phyloP scores from a whole-genome alignment of 2,113 vertebrate species.

The Hydropotes inermis region DNA sequence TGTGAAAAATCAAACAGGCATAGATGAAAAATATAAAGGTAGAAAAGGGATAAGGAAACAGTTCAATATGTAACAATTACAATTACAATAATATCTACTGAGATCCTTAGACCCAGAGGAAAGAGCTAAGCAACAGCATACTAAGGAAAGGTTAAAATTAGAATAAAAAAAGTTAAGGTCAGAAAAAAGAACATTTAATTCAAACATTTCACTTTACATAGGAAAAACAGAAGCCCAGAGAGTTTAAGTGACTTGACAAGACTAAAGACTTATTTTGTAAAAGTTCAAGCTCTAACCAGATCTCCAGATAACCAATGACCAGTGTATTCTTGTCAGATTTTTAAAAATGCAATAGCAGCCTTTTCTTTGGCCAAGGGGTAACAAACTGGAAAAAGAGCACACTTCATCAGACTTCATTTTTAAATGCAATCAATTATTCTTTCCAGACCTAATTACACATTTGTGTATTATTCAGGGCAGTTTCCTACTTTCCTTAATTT shows the following conservation, averaged over 20 bases:
- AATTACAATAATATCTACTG: not conserved
- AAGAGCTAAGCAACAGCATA: not conserved
- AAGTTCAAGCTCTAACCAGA: not conserved
- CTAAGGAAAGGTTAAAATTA: not conserved
- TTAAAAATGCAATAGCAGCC: not conserved
- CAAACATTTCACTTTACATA: not conserved
- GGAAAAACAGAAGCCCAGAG: not conserved
- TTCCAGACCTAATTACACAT: not conserved
- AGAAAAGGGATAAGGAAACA: not conserved
- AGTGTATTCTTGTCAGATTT: not conserved
- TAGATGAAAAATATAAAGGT: not conserved
- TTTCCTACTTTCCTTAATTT: not conserved
- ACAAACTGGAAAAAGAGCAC: not conserved
- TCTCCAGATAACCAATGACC: not conserved
- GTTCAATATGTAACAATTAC: not conserved
- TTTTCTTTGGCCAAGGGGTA: not conserved
- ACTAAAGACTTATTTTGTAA: not conserved
- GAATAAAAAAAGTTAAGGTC: not conserved
- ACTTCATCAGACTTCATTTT: not conserved
- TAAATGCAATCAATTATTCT: not conserved
- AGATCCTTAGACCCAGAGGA: not conserved
- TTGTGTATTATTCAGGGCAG: not conserved
- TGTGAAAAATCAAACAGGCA: not conserved
- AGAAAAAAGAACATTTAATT: not conserved
- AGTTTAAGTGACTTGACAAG: not conserved